A percentile compares a stretch with the other conserved stretches of the same genome.
phyloP scores from a whole-genome alignment of 2,113 vertebrate genomes.

The Lagopus muta region DNA sequence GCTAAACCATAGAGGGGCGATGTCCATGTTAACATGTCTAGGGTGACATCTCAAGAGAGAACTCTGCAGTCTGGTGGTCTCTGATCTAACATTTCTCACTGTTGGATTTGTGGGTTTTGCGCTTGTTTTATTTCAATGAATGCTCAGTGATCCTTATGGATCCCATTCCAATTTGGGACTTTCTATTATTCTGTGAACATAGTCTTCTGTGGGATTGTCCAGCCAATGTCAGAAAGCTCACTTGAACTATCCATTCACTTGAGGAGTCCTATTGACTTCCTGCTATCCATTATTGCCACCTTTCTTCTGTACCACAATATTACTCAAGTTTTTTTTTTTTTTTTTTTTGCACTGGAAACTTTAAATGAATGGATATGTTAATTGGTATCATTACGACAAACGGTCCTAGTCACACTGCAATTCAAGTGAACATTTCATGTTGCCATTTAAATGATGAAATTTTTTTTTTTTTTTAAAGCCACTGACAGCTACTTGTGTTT shows the following conservation, averaged over 20 bases:
- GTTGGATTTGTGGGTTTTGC: not conserved
- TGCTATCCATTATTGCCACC: not conserved
- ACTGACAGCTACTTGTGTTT: slow-evolving; percentile 65
- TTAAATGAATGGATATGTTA: slow-evolving; percentile 76
- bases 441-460: slow-evolving; percentile 60
- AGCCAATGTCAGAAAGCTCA: not conserved
- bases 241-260: not conserved
- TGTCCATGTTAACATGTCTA: not conserved
- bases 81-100: not conserved
- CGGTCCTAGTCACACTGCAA: slow-evolving; percentile 65
- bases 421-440: slow-evolving; percentile 46
- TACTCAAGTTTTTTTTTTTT: slow-evolving; percentile 58
- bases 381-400: slow-evolving; percentile 77
- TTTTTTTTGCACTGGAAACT: slow-evolving; percentile 71
- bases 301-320: slow-evolving; percentile 11
- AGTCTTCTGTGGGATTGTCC: not conserved
- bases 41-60: not conserved
- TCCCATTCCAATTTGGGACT: too few species aligned
- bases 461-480: not conserved
- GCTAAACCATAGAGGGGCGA: not conserved
- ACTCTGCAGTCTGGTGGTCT: not conserved
- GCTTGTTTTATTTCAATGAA: not conserved
- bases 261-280: slow-evolving; percentile 23
- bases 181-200: too few species aligned
- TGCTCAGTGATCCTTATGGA: too few species aligned